Percentiles rank a stretch among this genome's conserved stretches.
Evolutionary conservation across 2,797 vertebrate genomes (phyloP).

Genomic region (Gallirallus australis): DNA sequence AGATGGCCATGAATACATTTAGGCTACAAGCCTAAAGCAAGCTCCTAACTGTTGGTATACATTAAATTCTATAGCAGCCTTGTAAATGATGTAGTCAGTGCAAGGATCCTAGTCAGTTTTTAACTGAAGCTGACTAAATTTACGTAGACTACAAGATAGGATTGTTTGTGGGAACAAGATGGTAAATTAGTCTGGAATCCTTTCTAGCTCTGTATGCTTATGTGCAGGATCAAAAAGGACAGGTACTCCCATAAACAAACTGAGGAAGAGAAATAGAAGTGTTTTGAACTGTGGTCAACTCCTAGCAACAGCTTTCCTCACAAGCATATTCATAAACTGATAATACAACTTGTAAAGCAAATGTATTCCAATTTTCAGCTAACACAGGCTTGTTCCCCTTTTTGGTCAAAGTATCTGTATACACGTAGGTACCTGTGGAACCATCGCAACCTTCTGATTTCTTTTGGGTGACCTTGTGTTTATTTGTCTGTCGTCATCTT

Average conservation of each 20-base stretch:
- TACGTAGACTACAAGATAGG: neutral
- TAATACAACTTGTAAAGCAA: neutral
- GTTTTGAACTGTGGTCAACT: neutral
- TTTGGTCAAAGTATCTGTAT: conserved; percentile 19
- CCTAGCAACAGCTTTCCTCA: neutral
- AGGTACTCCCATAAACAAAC: neutral
- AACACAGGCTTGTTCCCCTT: neutral
- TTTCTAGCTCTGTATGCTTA: neutral
- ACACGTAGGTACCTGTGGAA: conserved; percentile 87
- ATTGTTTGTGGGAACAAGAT: neutral
- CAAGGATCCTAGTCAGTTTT: neutral
- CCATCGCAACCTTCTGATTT: conserved; percentile 91
- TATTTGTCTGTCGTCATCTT: conserved; percentile 92
- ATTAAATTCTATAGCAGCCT: neutral
- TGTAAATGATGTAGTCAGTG: neutral
- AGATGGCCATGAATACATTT: neutral
- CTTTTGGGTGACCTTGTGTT: conserved; percentile 93
- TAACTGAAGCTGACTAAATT: neutral
- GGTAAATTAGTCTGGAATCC: neutral
- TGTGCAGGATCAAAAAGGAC: neutral
- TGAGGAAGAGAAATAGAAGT: neutral
- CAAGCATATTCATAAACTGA: conserved; percentile 2
- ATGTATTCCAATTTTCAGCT: neutral
- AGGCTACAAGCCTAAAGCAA: neutral
- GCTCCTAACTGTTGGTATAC: neutral